A percentile compares a stretch with the other conserved stretches of the same genome.
Evolutionary conservation across 2,888 invertebrate species (phyloP).

Genomic region (Cantharis rufa): DNA sequence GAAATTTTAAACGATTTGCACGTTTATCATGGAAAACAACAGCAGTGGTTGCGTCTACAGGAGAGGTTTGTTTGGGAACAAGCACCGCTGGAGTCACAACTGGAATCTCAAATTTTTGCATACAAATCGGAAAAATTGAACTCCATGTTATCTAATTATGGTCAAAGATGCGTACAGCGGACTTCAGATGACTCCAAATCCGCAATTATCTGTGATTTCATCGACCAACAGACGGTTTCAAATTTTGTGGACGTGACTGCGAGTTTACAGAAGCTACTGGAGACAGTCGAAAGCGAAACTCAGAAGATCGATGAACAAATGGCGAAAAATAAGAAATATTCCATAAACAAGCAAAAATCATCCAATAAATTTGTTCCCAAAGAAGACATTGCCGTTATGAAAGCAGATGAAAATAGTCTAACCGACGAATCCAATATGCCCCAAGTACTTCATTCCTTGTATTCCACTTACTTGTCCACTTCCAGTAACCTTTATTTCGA

Average conservation of each 20-base stretch:
- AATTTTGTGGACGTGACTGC: slow-evolving; percentile 55
- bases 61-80: slow-evolving; percentile 62
- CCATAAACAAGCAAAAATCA: not conserved
- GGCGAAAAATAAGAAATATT: slow-evolving; percentile 33
- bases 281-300: slow-evolving; percentile 59
- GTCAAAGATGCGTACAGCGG: slow-evolving; percentile 54
- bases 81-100: slow-evolving; percentile 50
- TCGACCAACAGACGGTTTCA: slow-evolving; percentile 52
- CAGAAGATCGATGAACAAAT: slow-evolving; percentile 57
- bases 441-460: slow-evolving; percentile 49
- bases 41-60: slow-evolving; percentile 63
- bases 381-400: not conserved
- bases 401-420: not conserved
- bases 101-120: slow-evolving; percentile 51
- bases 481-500: slow-evolving; percentile 60
- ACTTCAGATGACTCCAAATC: slow-evolving; percentile 49
- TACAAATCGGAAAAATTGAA: slow-evolving; percentile 47
- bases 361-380: not conserved
- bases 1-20: slow-evolving; percentile 65
- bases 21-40: slow-evolving; percentile 66
- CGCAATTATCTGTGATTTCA: slow-evolving; percentile 52
- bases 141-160: slow-evolving; percentile 44
- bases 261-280: slow-evolving; percentile 56
- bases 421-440: slow-evolving; percentile 30
- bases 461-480: slow-evolving; percentile 58